phyloP scores from a whole-genome alignment of 64 coral and sea anemone genomes.

The Catalaphyllia jardinei region DNA sequence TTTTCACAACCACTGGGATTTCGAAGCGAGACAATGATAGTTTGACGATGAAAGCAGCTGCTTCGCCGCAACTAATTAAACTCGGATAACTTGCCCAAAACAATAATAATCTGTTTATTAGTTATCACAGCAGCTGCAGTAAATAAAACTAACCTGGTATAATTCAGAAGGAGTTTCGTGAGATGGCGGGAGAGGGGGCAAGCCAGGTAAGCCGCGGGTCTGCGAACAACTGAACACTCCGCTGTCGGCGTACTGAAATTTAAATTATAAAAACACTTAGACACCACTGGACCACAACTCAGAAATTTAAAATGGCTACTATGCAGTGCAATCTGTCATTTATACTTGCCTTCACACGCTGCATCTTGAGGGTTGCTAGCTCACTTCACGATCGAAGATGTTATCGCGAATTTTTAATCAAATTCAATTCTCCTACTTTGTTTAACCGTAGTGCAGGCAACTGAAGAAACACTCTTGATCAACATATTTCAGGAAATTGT shows the following conservation, averaged over 20 bases:
- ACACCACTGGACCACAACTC: background rate
- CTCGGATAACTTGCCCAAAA: background rate
- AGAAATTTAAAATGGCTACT: background rate
- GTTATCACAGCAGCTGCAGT: conserved; percentile 50
- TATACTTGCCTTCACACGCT: conserved; percentile 33
- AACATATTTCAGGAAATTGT: background rate
- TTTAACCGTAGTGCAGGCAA: background rate
- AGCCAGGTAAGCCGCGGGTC: conserved; percentile 81
- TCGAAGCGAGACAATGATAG: background rate
- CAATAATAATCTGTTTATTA: background rate
- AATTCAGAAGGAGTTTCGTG: conserved; percentile 91
- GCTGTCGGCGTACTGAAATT: conserved; percentile 70
- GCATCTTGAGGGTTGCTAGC: conserved; percentile 26
- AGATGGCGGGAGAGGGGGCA: conserved; percentile 87
- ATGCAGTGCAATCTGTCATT: background rate
- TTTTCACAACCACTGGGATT: background rate
- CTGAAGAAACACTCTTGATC: background rate
- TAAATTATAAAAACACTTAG: conserved; percentile 29
- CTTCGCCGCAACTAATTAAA: background rate
- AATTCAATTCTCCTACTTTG: background rate
- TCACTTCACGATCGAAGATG: conserved; percentile 16
- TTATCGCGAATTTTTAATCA: background rate
- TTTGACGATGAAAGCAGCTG: conserved; percentile 2
- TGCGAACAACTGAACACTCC: conserved; percentile 93
- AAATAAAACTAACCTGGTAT: conserved; percentile 87